These are phyloP conservation scores for Delphinus delphis DNA, from an alignment of 2,113 vertebrate species.

Conservation along the genomic window DNA sequence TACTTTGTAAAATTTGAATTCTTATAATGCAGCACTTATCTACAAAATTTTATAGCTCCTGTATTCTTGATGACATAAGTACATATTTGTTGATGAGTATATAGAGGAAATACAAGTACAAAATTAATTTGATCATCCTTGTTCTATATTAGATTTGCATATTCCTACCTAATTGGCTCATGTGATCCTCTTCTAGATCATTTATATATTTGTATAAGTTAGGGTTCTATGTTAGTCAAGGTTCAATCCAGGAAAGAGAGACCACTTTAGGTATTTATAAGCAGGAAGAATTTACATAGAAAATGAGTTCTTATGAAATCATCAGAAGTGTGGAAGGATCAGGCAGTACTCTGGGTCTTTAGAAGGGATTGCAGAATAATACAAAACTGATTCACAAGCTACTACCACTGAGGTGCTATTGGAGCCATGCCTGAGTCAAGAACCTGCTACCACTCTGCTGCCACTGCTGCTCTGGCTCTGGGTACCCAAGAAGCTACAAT, in stretches of 20 bases:
- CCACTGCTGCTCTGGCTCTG: background rate
- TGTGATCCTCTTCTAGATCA: background rate
- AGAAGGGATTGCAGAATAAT: background rate
- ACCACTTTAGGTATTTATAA: background rate
- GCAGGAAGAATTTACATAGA: background rate
- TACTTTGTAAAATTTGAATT: constrained; percentile 25
- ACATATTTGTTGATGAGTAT: background rate
- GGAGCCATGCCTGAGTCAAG: background rate
- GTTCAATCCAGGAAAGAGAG: background rate
- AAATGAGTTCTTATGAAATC: background rate
- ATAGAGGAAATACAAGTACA: background rate
- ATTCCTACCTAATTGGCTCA: background rate
- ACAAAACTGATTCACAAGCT: background rate
- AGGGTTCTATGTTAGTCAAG: background rate
- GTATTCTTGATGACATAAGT: background rate
- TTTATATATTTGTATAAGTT: constrained; percentile 18
- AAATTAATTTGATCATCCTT: background rate
- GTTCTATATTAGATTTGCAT: background rate
- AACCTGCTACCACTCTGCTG: background rate
- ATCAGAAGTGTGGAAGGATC: background rate
- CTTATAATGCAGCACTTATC: background rate
- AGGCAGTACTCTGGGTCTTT: background rate
- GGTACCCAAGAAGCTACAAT: background rate
- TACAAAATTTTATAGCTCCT: background rate
- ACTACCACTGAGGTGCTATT: background rate